Evolutionary conservation across 2,797 vertebrate species (phyloP), one percentile per base, ranked within the genome.

Genomic region (Phataginus tricuspis): DNA sequence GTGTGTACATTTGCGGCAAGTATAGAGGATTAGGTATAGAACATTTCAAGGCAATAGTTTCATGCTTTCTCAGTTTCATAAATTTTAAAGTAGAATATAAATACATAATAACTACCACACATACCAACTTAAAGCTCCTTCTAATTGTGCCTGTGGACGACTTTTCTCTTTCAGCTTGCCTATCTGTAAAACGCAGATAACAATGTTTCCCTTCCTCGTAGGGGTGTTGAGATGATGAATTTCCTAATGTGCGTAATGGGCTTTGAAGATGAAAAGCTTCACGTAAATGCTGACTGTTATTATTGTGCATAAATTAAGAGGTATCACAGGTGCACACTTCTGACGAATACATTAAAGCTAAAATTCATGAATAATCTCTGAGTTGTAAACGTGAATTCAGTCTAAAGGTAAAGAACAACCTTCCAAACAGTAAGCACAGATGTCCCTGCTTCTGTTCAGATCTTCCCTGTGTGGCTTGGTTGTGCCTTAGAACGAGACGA

Each of bases 251-350:
- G 55, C 69, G 91, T 75, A 86, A 95, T 95, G 68, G 29, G 23
- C 57, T 92, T 96, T 96, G 79, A 96, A 93, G 90, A 97, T 91
- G 74, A 94, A 97, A 96, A 96, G 55, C 88, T 95, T 95, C 83
- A 89, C 80, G 53, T 86, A 97, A 96, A 96, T 96, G 90, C n/a
- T 86, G 77, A 95, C 31, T 92, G 13, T 91, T 95, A 85, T 96
- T 96, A 96, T 80, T 92, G 63, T 93, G 49, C 78, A 96, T 91
- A 92, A 92, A 96, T 94, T 95, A 89, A 96, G 55, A 85, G 49
- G 27, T 86, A 90, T 72, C 85, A 55, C 18, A 85, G 42, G 78
- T 95, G 51, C 42, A 86, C 7, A 88, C 83, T 95, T 96, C 71
- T 8, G 13, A 96, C 92, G 72, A 92, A 63, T 68, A 78, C 7